A percentile compares a stretch with the other conserved stretches of the same genome.
These are phyloP conservation scores for Sisyra terminalis DNA, from an alignment of 2,888 invertebrate genomes.

Conservation along the genomic window DNA sequence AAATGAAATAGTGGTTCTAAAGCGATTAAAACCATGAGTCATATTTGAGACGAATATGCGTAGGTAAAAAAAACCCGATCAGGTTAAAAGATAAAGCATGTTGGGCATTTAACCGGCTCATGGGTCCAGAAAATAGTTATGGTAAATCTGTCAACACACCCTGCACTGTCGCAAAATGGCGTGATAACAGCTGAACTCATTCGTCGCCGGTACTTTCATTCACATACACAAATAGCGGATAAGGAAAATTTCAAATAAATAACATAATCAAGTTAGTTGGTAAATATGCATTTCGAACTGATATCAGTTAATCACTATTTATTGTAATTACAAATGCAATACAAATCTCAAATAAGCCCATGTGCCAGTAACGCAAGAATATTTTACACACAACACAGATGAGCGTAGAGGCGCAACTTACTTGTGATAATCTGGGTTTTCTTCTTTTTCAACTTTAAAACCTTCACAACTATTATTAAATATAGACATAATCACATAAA, in stretches of 20 bases:
- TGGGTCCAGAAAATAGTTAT: constrained; percentile 1
- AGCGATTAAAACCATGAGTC: background rate
- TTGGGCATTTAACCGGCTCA: background rate
- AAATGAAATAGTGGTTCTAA: constrained; percentile 2
- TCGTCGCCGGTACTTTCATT: constrained; percentile 8
- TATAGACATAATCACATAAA: constrained; percentile 31
- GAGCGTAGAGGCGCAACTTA: constrained; percentile 19
- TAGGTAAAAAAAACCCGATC: background rate
- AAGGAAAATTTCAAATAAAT: background rate
- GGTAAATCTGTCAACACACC: background rate
- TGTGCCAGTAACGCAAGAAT: background rate
- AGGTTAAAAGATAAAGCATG: background rate
- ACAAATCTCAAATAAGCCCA: background rate
- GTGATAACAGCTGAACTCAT: constrained; percentile 17
- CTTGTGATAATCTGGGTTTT: constrained; percentile 30
- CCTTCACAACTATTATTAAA: constrained; percentile 32
- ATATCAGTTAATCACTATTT: background rate
- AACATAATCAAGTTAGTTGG: background rate
- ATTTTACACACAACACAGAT: constrained; percentile 4
- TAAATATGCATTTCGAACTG: constrained; percentile 1
- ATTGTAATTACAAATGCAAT: background rate
- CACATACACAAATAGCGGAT: background rate
- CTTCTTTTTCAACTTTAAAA: constrained; percentile 33
- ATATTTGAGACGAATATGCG: background rate
- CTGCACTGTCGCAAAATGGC: constrained; percentile 16